A percentile compares a stretch with the other conserved stretches of the same genome.
phyloP scores from a whole-genome alignment of 2,888 invertebrate species.

The Drosophila differens region DNA sequence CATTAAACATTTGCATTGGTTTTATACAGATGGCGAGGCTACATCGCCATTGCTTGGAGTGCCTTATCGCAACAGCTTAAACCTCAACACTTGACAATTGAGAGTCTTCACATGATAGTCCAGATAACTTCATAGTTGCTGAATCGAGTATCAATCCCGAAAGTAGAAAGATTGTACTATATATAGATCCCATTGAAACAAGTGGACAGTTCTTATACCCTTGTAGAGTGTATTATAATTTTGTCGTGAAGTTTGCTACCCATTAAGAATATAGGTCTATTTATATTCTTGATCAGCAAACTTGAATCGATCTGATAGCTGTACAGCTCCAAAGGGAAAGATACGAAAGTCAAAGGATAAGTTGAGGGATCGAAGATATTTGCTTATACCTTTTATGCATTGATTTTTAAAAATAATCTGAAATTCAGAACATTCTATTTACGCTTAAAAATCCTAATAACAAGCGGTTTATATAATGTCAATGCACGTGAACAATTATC shows the following conservation, averaged over 20 bases:
- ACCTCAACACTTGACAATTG: conserved; percentile 1
- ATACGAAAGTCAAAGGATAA: background rate
- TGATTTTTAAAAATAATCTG: background rate
- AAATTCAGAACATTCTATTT: background rate
- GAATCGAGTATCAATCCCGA: background rate
- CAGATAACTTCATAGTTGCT: background rate
- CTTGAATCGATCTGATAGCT: background rate
- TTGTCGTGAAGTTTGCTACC: background rate
- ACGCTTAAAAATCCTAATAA: background rate
- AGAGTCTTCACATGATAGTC: background rate
- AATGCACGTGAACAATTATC: too few relatives aligned
- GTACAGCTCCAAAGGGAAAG: too few relatives aligned
- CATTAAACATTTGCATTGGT: background rate
- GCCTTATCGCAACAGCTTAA: conserved; percentile 10
- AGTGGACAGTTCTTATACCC: background rate
- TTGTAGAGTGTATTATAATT: background rate
- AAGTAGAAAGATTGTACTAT: background rate
- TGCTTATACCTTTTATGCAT: background rate
- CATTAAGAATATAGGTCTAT: background rate
- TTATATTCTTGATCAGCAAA: background rate
- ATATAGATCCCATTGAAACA: background rate
- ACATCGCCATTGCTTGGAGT: conserved; percentile 18
- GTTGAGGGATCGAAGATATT: background rate
- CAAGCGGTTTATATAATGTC: too few relatives aligned
- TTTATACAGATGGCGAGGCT: background rate